A percentile compares a stretch with the other conserved stretches of the same genome.
These are phyloP conservation scores for Ommatoiulus sabulosus DNA, from an alignment of 2,888 invertebrate species.

Conservation along the genomic window DNA sequence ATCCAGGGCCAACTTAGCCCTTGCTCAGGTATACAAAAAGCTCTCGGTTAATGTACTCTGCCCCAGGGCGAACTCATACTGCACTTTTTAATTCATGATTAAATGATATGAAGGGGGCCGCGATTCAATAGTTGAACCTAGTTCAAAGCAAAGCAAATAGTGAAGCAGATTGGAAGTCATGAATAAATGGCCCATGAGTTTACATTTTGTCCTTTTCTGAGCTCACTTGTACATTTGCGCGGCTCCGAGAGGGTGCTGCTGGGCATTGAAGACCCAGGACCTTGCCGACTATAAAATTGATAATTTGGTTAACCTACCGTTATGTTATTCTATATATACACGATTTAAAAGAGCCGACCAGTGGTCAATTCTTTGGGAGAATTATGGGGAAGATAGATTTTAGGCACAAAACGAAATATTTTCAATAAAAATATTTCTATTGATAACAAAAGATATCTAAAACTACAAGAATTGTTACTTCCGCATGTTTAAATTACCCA, in stretches of 20 bases:
- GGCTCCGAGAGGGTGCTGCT: not conserved
- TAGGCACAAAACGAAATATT: too few relatives aligned
- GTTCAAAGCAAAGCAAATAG: not conserved
- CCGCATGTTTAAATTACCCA: too few relatives aligned
- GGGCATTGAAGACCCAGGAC: not conserved
- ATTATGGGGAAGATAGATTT: too few relatives aligned
- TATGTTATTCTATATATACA: not conserved
- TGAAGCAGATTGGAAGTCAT: not conserved
- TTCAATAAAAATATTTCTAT: too few relatives aligned
- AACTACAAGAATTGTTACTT: too few relatives aligned
- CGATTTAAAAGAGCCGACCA: too few relatives aligned
- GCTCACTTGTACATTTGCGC: slow-evolving; percentile 1
- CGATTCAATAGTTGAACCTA: not conserved
- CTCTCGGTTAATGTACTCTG: not conserved
- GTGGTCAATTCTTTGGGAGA: too few relatives aligned
- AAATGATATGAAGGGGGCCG: not conserved
- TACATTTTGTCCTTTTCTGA: not conserved
- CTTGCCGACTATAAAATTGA: not conserved
- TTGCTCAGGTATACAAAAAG: not conserved
- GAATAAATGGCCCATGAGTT: not conserved
- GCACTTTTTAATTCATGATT: not conserved
- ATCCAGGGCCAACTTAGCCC: not conserved
- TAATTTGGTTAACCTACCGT: not conserved
- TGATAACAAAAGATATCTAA: too few relatives aligned
- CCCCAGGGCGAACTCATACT: not conserved